Evolutionary conservation across 2,797 vertebrate species (phyloP).

Genomic region (Tympanoctomys barrerae): DNA sequence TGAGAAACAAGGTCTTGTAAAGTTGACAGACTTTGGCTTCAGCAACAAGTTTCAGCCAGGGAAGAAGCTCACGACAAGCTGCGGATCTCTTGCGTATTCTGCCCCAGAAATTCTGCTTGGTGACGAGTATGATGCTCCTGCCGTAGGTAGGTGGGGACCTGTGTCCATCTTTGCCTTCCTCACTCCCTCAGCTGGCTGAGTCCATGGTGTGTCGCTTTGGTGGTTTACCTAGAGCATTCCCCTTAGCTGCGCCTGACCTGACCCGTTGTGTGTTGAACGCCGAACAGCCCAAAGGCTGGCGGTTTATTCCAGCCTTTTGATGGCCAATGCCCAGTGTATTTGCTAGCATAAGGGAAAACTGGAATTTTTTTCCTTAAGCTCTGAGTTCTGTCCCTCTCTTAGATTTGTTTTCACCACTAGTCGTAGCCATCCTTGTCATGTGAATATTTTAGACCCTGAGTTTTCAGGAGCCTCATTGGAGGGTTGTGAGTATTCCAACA

Average conservation of each 20-base stretch:
- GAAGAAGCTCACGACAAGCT: conserved; percentile 98
- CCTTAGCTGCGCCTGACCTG: not conserved
- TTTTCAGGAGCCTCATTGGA: not conserved
- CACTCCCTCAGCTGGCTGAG: not conserved
- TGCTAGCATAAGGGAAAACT: conserved; percentile 16
- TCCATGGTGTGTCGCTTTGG: not conserved
- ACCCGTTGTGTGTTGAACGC: not conserved
- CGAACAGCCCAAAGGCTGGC: not conserved
- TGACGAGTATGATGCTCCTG: conserved; percentile 98
- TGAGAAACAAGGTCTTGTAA: conserved; percentile 98
- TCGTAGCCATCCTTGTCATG: not conserved
- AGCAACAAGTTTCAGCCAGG: conserved; percentile 99
- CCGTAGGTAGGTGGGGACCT: conserved; percentile 93
- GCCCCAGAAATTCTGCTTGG: conserved; percentile 98
- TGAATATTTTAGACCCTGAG: not conserved
- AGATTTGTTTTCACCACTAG: not conserved
- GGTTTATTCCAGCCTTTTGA: not conserved
- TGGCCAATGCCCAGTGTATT: not conserved
- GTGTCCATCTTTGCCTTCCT: not conserved
- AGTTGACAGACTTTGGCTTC: conserved; percentile 99
- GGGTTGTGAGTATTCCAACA: not conserved
- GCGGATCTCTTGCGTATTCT: conserved; percentile 97
- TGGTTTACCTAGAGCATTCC: not conserved
- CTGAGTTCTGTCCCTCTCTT: conserved; percentile 8
- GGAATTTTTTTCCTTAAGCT: conserved; percentile 9